phyloP scores from a whole-genome alignment of 2,888 invertebrate genomes.

The Miltochrista miniata region DNA sequence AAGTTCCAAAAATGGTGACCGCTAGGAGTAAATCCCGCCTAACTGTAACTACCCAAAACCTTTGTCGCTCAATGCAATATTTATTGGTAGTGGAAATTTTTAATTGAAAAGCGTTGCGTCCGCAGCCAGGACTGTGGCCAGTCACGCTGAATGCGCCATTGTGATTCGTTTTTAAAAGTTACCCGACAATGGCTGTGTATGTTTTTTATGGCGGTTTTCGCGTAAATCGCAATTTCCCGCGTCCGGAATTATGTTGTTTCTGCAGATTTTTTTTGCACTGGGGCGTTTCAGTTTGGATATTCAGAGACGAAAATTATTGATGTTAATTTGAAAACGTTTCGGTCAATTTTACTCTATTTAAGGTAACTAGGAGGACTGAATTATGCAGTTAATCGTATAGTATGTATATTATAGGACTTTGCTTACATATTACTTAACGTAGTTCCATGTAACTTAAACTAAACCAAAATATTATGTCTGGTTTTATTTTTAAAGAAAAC shows the following conservation, averaged over 20 bases:
- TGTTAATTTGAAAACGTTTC: too few relatives aligned
- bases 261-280: conserved; percentile 12
- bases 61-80: conserved; percentile 40
- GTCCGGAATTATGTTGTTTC: conserved; percentile 31
- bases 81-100: conserved; percentile 43
- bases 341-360: too few relatives aligned
- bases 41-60: conserved; percentile 37
- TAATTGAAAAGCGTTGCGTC: conserved; percentile 41
- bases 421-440: too few relatives aligned
- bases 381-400: too few relatives aligned
- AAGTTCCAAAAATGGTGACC: not conserved
- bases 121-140: conserved; percentile 28
- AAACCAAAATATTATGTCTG: too few relatives aligned
- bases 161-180: conserved; percentile 53
- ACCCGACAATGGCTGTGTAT: conserved; percentile 64
- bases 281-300: conserved; percentile 25
- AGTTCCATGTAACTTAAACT: too few relatives aligned
- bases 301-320: conserved; percentile 12
- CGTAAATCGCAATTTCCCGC: conserved; percentile 42
- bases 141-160: conserved; percentile 40
- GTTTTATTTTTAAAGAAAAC: too few relatives aligned
- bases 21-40: conserved; percentile 1
- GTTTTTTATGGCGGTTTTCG: conserved; percentile 39
- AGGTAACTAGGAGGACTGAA: too few relatives aligned
- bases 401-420: too few relatives aligned